Evolutionary conservation across 1,140 invertebrate genomes (phyloP).

Genomic region (Macrocentrus cingulum): DNA sequence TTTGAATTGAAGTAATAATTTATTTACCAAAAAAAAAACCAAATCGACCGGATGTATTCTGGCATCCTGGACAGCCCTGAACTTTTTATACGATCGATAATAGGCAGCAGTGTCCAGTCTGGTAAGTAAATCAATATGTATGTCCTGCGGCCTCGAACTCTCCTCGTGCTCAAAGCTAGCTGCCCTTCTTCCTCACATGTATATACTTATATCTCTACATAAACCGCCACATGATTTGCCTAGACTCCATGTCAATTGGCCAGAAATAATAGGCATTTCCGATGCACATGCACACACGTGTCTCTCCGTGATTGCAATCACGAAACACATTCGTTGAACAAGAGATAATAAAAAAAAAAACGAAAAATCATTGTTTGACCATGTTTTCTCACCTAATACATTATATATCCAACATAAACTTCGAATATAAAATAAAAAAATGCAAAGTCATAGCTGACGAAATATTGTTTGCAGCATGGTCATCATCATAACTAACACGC

Average conservation of each 20-base stretch:
- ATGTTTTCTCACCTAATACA: too few species aligned
- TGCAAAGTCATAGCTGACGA: background rate
- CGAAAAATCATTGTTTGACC: too few species aligned
- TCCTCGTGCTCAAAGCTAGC: constrained; percentile 10
- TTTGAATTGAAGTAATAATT: background rate
- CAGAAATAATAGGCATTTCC: background rate
- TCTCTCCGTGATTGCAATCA: too few species aligned
- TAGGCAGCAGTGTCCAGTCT: constrained; percentile 41
- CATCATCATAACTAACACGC: constrained; percentile 3
- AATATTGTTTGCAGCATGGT: background rate
- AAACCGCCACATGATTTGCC: background rate
- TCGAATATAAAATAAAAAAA: constrained; percentile 4
- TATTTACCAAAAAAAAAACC: constrained; percentile 2
- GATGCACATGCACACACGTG: background rate
- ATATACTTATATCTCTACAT: background rate
- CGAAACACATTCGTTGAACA: too few species aligned
- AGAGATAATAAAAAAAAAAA: too few species aligned
- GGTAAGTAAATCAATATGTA: constrained; percentile 46
- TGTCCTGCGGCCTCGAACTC: constrained; percentile 43
- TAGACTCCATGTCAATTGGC: background rate
- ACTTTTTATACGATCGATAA: constrained; percentile 53
- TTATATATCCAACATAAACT: too few species aligned
- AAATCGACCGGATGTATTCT: constrained; percentile 21
- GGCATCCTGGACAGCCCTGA: constrained; percentile 44
- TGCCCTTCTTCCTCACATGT: constrained; percentile 1